Base-by-base conservation (phyloP, 2,797 vertebrate species). In the Schizothorax lantsangensis region DNA sequence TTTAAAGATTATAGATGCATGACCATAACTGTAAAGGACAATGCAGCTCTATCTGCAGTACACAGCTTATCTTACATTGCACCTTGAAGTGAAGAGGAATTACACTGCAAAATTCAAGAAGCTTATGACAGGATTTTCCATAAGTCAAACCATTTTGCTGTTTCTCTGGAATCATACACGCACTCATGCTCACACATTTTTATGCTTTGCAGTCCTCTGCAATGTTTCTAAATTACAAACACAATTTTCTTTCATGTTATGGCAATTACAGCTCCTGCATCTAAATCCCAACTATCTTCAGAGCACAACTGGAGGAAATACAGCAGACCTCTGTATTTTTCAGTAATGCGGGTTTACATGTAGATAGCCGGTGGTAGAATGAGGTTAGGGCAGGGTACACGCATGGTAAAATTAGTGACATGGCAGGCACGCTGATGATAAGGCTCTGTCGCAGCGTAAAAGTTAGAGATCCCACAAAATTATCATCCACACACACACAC, bases 211-310 rank as follows among this genome's bases (percentile, higher is more conserved):
- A 79, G 81, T 85, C 38, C 69, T 79, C 40, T 81, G 66, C 68
- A 74, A 81, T 15, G 45, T 38, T 84, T 69, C 84, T 79, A 80
- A 86, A 89, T 89, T 66, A 87, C 79, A 88, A 88, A 71, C 30
- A 26, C 5, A 43, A 84, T 84, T 72, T 84, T 87, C 69, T 83
- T 72, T 75, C 40, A 72, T 64, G 54, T 72, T 57, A 85, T 52
- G 57, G 74, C 68, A 84, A 84, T 88, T 89, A 85, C 49, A 85
- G 36, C 68, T 79, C 72, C 0, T 83, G 30, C 5, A 38, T 40
- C 81, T n/a, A 80, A 64, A 78, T 79, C 66, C 43, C 23, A 81
- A 66, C 54, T 81, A 78, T 84, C 49, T 72, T 36, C 40, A 43
- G 23, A 75, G 40, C 23, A 73, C 10, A 68, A 69, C 66, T 72